phyloP scores from a whole-genome alignment of 2,797 vertebrate genomes.

The Mergus octosetaceus region DNA sequence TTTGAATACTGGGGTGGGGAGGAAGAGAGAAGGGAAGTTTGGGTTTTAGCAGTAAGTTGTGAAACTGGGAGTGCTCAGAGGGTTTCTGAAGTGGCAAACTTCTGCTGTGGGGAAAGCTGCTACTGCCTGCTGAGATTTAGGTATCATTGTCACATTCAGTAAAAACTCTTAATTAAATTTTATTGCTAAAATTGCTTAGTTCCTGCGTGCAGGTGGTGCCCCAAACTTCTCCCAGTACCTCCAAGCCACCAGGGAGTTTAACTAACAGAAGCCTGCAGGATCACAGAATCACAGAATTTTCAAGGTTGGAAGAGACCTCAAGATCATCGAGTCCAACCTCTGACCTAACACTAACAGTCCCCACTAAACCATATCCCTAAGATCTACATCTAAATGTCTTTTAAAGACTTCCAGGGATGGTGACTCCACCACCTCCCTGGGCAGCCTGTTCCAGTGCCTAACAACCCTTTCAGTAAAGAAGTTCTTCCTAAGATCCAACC shows the following conservation, averaged over 20 bases:
- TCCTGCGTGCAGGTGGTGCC: neutral
- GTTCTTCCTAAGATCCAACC: too few relatives aligned
- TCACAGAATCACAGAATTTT: too few relatives aligned
- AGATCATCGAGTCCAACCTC: too few relatives aligned
- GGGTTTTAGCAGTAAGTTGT: neutral
- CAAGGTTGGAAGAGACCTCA: too few relatives aligned
- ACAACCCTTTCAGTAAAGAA: too few relatives aligned
- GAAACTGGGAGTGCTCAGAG: neutral
- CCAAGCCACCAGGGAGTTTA: neutral
- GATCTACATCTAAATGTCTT: too few relatives aligned
- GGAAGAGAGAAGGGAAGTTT: neutral
- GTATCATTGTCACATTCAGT: accelerated
- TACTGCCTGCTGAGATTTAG: neutral
- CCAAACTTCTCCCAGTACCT: neutral
- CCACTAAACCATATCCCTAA: too few relatives aligned
- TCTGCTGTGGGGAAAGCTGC: neutral
- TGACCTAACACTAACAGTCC: too few relatives aligned
- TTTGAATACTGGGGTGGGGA: neutral
- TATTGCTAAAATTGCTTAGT: neutral
- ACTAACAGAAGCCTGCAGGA: neutral
- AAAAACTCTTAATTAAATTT: neutral
- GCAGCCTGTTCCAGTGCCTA: too few relatives aligned
- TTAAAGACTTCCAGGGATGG: too few relatives aligned
- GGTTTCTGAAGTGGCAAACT: neutral
- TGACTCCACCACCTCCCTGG: too few relatives aligned